Conservation (phyloP, 1,140 invertebrate species). For the Lutraria rhynchaena region DNA sequence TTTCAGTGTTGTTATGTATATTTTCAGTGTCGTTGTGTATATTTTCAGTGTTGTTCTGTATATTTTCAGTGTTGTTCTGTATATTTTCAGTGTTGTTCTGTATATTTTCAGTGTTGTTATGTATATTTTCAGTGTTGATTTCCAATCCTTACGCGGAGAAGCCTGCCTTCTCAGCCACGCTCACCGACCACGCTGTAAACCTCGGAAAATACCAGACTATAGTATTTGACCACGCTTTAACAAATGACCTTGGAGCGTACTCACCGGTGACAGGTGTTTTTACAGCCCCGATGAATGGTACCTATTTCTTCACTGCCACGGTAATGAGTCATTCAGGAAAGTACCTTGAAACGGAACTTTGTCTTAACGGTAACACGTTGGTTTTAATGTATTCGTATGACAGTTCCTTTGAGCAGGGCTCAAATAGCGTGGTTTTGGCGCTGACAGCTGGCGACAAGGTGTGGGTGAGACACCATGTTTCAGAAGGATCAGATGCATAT, state of each 20-base stretch:
- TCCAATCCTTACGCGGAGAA: no score
- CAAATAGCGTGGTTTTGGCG: neutral
- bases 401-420: neutral
- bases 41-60: no score
- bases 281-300: slow-evolving; percentile 5
- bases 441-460: neutral
- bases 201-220: slow-evolving; percentile 12
- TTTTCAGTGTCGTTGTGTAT: no score
- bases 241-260: neutral
- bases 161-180: neutral
- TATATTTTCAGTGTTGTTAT: no score
- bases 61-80: no score
- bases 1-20: no score
- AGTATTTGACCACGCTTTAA: slow-evolving; percentile 5
- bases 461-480: neutral
- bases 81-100: no score
- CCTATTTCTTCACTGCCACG: neutral
- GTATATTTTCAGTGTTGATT: no score
- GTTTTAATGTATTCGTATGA: neutral
- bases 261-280: neutral
- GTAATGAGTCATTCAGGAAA: slow-evolving; percentile 7
- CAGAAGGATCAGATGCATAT: neutral
- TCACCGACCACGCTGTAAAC: neutral
- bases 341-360: slow-evolving; percentile 7
- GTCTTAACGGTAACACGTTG: neutral